phyloP scores from a whole-genome alignment of 1,140 invertebrate species.

The Drosophila prosaltans region DNA sequence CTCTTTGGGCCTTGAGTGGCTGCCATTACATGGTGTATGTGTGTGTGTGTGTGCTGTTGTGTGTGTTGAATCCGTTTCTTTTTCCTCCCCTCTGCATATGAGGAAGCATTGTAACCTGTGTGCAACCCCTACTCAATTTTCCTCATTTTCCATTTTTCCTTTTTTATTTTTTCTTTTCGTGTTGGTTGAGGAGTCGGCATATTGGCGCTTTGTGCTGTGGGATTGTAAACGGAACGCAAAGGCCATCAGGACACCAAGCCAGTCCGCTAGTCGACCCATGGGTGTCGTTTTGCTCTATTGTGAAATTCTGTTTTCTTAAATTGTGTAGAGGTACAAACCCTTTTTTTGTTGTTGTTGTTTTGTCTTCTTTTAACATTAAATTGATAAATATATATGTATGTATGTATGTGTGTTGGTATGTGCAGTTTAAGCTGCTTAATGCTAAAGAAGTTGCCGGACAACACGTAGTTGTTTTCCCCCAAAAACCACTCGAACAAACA shows the following conservation, averaged over 20 bases:
- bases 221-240: slow-evolving; percentile 15
- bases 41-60: background rate
- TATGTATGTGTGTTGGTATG: background rate
- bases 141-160: slow-evolving; percentile 23
- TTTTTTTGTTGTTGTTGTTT: background rate
- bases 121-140: background rate
- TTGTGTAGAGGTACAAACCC: background rate
- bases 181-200: slow-evolving; percentile 23
- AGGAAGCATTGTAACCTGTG: slow-evolving; percentile 35
- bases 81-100: background rate
- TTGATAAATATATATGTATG: slow-evolving; percentile 40
- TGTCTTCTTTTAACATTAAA: slow-evolving; percentile 22
- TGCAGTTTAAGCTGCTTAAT: slow-evolving; percentile 48
- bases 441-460: slow-evolving; percentile 14
- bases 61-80: background rate
- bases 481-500: background rate
- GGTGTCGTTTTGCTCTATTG: slow-evolving; percentile 43
- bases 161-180: slow-evolving; percentile 16
- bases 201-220: slow-evolving; percentile 65
- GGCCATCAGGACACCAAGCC: background rate
- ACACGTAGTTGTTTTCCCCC: background rate
- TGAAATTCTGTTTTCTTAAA: slow-evolving; percentile 8
- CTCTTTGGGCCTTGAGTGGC: slow-evolving; percentile 40
- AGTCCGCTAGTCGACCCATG: slow-evolving; percentile 35
- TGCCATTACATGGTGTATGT: slow-evolving; percentile 25